These are phyloP conservation scores for Picus viridis DNA, from an alignment of 2,797 vertebrate species.

Conservation along the genomic window DNA sequence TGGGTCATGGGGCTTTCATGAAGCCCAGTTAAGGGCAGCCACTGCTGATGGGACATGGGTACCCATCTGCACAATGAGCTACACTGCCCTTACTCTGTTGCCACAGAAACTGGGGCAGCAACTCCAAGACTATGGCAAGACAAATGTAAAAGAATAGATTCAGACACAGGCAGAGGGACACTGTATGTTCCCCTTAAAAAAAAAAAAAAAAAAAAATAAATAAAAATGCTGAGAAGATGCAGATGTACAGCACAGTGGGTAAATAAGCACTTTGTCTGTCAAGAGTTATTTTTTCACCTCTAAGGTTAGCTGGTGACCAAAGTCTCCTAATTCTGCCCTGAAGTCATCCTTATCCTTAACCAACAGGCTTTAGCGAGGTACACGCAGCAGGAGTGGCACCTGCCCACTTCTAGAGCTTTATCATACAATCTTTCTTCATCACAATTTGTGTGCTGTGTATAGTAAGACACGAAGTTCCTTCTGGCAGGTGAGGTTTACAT, in stretches of 20 bases:
- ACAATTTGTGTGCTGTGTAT: no score
- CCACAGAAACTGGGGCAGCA: background rate
- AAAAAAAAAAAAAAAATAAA: background rate
- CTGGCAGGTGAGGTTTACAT: background rate
- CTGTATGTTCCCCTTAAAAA: background rate
- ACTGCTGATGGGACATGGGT: background rate
- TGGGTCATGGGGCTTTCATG: background rate
- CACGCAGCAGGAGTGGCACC: background rate
- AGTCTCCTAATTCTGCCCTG: background rate
- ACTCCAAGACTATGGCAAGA: background rate
- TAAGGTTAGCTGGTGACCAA: background rate
- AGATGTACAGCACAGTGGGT: background rate
- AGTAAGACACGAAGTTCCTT: background rate
- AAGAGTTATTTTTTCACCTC: background rate
- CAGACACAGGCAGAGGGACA: background rate
- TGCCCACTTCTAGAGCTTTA: background rate
- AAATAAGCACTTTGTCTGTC: background rate
- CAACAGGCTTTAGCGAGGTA: background rate
- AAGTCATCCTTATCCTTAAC: background rate
- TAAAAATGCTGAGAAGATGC: slow-evolving; percentile 4
- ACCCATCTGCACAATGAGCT: fast-evolving
- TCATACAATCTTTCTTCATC: background rate
- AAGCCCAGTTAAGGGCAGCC: background rate
- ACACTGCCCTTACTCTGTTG: background rate
- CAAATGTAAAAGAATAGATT: background rate